Evolutionary conservation across 2,113 vertebrate species (phyloP).

Genomic region (Coregonus clupeaformis): DNA sequence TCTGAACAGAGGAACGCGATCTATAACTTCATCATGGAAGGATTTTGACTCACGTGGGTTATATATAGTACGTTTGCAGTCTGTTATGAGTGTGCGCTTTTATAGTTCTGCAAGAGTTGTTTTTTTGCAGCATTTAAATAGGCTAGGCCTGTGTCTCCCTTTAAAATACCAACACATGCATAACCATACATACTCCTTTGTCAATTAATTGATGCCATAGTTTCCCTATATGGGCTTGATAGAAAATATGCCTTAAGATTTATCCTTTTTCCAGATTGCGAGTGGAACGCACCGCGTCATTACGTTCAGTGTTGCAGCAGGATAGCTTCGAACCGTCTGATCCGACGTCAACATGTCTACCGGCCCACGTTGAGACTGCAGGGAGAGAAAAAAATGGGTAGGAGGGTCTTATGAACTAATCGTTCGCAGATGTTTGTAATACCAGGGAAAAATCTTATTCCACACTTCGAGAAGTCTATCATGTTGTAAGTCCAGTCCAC

Average conservation of each 20-base stretch:
- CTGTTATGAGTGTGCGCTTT: too few species aligned
- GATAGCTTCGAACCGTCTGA: conserved; percentile 84
- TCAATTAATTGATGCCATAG: background rate
- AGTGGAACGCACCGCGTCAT: conserved; percentile 66
- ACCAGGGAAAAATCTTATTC: conserved; percentile 77
- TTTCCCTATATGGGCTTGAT: background rate
- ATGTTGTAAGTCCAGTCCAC: conserved; percentile 23
- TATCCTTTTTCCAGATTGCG: conserved; percentile 63
- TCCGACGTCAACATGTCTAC: conserved; percentile 83
- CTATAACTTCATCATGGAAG: background rate
- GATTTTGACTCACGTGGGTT: background rate
- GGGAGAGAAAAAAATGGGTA: conserved; percentile 63
- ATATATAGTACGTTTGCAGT: background rate
- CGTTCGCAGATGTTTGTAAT: conserved; percentile 86
- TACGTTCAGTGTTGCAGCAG: conserved; percentile 72
- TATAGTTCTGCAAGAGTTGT: too few species aligned
- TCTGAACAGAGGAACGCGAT: too few species aligned
- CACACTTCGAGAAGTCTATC: conserved; percentile 52
- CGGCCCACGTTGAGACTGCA: conserved; percentile 68
- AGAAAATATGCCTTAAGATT: background rate
- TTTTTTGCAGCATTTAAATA: too few species aligned
- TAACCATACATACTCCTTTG: background rate
- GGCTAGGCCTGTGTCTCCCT: too few species aligned
- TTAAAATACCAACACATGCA: background rate
- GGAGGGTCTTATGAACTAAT: conserved; percentile 78